phyloP scores from a whole-genome alignment of 1,140 invertebrate genomes.

The Chrysopa pallens region DNA sequence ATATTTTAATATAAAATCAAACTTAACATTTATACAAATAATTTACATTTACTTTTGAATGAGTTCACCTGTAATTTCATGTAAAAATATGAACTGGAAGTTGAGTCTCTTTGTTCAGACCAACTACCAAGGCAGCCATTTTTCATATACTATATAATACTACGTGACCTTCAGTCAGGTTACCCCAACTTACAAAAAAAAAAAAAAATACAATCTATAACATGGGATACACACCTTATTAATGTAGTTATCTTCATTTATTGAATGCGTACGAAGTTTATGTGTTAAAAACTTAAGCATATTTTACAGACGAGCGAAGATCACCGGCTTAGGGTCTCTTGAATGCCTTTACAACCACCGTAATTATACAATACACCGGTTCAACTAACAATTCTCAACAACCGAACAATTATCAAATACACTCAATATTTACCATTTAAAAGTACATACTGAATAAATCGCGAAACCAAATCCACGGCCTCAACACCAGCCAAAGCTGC shows the following conservation, averaged over 20 bases:
- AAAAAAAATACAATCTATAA: not conserved
- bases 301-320: constrained; percentile 21
- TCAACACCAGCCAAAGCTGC: not conserved
- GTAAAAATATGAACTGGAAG: constrained; percentile 10
- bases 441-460: too few relatives aligned
- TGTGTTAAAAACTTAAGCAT: constrained; percentile 66
- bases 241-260: constrained; percentile 45
- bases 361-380: too few relatives aligned
- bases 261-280: constrained; percentile 58
- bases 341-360: too few relatives aligned
- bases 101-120: constrained; percentile 20
- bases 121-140: constrained; percentile 17
- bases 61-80: not conserved
- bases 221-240: constrained; percentile 19
- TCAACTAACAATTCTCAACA: too few relatives aligned
- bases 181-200: not conserved
- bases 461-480: not conserved
- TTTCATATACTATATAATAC: constrained; percentile 11
- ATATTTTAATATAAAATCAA: not conserved
- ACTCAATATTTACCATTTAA: too few relatives aligned
- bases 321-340: too few relatives aligned
- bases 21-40: not conserved
- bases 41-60: not conserved
- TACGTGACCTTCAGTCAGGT: constrained; percentile 22
- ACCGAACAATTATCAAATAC: too few relatives aligned